These are phyloP conservation scores for Aethes cnicana DNA, from an alignment of 2,888 invertebrate genomes.

Conservation along the genomic window DNA sequence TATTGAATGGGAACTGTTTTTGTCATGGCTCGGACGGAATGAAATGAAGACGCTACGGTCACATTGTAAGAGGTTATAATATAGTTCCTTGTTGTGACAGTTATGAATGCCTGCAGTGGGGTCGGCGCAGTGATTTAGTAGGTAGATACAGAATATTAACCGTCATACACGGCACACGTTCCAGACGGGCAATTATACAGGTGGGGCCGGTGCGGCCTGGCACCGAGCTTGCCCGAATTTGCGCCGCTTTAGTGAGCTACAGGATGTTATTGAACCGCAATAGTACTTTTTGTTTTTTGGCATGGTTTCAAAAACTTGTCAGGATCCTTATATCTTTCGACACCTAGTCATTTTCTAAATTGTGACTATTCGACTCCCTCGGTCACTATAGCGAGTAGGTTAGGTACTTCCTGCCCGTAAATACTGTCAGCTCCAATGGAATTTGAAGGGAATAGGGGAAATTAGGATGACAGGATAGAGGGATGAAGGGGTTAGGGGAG, in stretches of 20 bases:
- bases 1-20: conserved; percentile 21
- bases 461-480: too few species aligned
- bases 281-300: conserved; percentile 38
- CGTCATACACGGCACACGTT: conserved; percentile 63
- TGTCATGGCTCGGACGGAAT: conserved; percentile 10
- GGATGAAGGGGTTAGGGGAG: too few species aligned
- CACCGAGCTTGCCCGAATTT: conserved; percentile 72
- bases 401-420: too few species aligned
- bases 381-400: too few species aligned
- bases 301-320: too few species aligned
- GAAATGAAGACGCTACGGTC: conserved; percentile 11
- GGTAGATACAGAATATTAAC: conserved; percentile 15
- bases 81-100: background rate
- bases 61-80: background rate
- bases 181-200: conserved; percentile 72
- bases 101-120: background rate
- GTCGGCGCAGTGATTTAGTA: background rate
- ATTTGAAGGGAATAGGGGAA: too few species aligned
- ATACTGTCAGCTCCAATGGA: too few species aligned
- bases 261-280: conserved; percentile 42
- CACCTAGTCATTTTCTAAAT: too few species aligned
- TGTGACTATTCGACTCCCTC: too few species aligned
- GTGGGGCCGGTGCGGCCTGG: conserved; percentile 68
- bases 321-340: too few species aligned
- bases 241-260: conserved; percentile 54